Base-by-base conservation (phyloP, 1,140 invertebrate species). In the Calephelis virginiensis region DNA sequence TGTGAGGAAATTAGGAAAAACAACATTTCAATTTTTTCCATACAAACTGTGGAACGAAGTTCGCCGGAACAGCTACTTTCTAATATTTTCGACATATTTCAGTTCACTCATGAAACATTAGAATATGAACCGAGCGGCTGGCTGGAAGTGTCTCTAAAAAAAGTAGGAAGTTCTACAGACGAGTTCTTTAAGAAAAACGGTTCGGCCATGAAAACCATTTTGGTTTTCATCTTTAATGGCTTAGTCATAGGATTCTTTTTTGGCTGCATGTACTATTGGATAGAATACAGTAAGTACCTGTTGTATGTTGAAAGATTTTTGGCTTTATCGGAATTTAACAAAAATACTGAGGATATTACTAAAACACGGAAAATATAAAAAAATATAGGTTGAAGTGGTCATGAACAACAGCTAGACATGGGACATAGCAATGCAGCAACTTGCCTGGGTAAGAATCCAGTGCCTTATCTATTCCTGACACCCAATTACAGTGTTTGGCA, bases 181-280 rank as follows among this genome's bases (percentile, higher is more conserved):
- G 65, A 71, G 37, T 88, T 88, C 67, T 38, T 88, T 7, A 82
- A 81, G 62, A 78, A 74, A 12, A 82, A 87, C 69, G 61, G 70
- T 0, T 75, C 75, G 0, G 65, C 77, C 0, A 69, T 90, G 64
- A 80, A 75, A 64, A 81, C 70, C 0, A 72, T 88, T 1, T 43
- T 70, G 1, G 40, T 77, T 0, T 86, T 88, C n/a, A 46, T 80
- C 1, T 49, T 88, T 0, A 86, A 88, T 40, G 87, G 85, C 7
- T 38, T 83, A 0, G 77, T 89, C 0, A 62, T 86, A 10, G 85
- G 83, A 10, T 89, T 78, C 59, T 89, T 89, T 64, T 80, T 88
- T 49, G 82, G 75, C 6, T 81, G 83, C 66, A 60, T 86, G 13
- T 86, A 85, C 68, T 85, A 89, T 65, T 87, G 80, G 80, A 50